Evolutionary conservation across 2,888 invertebrate genomes (phyloP), one percentile per base, ranked within the genome.

Genomic region (Resseliella maxima): DNA sequence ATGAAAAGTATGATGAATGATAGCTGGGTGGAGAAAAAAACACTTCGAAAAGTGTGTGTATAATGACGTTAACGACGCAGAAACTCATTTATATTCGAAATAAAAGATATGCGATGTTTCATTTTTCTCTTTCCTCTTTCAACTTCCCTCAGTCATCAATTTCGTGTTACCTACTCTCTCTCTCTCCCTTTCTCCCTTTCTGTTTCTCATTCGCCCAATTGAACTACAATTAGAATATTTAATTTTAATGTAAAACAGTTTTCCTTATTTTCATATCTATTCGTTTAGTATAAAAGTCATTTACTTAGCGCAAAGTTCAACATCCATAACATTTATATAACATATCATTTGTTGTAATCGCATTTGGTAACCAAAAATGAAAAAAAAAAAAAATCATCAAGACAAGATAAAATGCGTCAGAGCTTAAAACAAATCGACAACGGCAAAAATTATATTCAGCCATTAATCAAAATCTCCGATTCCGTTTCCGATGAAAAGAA

Each of bases 21-120:
- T n/a, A n/a, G n/a, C n/a, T n/a, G 72, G 6, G 59, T 21, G 18
- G 24, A 72, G 18, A 15, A 72, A 72, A 72, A 72, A 31, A 72
- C 72, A 72, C 35, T 31, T 72, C 72, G 31, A 72, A 72, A 72
- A 31, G 31, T 59, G 46, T 50, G 46, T 15, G 41, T 41, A 41
- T 5, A 8, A 41, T 12, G 46, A 15, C 72, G 72, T 72, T 72
- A 72, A 72, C 72, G 72, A 72, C 72, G 72, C 72, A 72, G 72
- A 72, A 72, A 72, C 72, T 72, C 72, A 72, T 72, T 72, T 72
- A 72, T 12, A 72, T 72, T 35, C 35, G 72, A 72, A 31, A 72
- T 72, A 31, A 72, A 31, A 31, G 27, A 24, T 72, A 72, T 59
- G n/a, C 59, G 24, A 15, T 59, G n/a, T 24, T 59, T n/a, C n/a